Evolutionary conservation across 1,140 invertebrate species (phyloP).

Genomic region (Chrysoperla carnea): DNA sequence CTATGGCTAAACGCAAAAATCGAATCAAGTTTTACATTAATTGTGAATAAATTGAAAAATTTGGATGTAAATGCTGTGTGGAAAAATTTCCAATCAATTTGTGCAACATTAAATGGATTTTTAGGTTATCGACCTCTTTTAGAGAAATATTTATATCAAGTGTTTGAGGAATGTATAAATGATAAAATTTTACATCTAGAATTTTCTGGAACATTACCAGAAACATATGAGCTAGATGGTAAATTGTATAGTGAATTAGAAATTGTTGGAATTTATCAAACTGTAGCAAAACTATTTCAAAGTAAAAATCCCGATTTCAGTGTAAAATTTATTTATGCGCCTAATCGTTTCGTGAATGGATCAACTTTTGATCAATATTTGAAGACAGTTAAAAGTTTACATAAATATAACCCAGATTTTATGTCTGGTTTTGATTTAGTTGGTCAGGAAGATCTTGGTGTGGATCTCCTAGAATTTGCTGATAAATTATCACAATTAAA

Average conservation of each 20-base stretch:
- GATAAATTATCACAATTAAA: slow-evolving; percentile 24
- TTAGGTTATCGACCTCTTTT: slow-evolving; percentile 52
- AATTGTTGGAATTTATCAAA: slow-evolving; percentile 26
- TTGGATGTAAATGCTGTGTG: slow-evolving; percentile 45
- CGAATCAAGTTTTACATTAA: slow-evolving; percentile 37
- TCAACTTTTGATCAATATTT: slow-evolving; percentile 21
- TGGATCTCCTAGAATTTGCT: slow-evolving; percentile 37
- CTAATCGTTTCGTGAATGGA: slow-evolving; percentile 20
- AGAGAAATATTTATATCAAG: slow-evolving; percentile 49
- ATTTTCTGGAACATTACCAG: slow-evolving; percentile 34
- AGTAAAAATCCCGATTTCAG: slow-evolving; percentile 41
- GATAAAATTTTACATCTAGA: slow-evolving; percentile 72
- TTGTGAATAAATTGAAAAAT: slow-evolving; percentile 37
- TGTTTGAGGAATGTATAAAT: slow-evolving; percentile 46
- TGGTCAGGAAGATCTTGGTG: slow-evolving; percentile 51
- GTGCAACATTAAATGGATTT: slow-evolving; percentile 36
- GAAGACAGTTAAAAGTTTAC: slow-evolving; percentile 20
- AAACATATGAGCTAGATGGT: slow-evolving; percentile 32
- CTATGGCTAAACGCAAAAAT: slow-evolving; percentile 38
- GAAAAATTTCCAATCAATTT: slow-evolving; percentile 44
- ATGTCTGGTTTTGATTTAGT: slow-evolving; percentile 60
- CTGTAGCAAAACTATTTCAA: slow-evolving; percentile 28
- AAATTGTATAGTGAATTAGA: slow-evolving; percentile 20
- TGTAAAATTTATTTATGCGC: slow-evolving; percentile 42
- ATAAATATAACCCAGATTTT: slow-evolving; percentile 30